phyloP scores from a whole-genome alignment of 2,888 invertebrate species.

The Pegoplata infirma region DNA sequence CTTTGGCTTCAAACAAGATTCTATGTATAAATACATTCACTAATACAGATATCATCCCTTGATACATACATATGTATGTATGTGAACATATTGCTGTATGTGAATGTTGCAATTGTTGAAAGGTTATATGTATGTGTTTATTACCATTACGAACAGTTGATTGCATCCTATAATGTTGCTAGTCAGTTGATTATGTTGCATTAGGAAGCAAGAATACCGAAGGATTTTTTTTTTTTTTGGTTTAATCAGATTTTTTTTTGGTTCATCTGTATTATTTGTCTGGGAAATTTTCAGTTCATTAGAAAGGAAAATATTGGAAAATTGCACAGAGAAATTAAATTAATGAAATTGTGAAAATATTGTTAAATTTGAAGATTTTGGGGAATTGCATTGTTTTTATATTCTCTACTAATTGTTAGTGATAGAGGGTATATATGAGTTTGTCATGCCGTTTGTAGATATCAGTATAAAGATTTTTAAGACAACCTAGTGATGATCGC shows the following conservation, averaged over 20 bases:
- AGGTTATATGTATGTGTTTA: conserved; percentile 38
- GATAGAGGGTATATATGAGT: no score
- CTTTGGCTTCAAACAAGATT: conserved; percentile 24
- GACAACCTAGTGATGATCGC: no score
- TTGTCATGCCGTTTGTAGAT: no score
- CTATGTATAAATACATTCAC: not conserved
- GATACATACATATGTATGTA: no score
- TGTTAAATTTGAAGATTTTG: no score
- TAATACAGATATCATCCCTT: not conserved
- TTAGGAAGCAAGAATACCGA: conserved; percentile 11
- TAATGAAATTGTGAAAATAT: not conserved
- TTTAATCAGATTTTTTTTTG: not conserved
- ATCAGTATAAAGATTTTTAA: no score
- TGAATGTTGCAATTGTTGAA: conserved; percentile 2
- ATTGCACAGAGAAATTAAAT: not conserved
- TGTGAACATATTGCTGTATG: not conserved
- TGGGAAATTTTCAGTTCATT: conserved; percentile 27
- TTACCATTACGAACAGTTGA: conserved; percentile 49
- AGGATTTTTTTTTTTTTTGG: conserved; percentile 21
- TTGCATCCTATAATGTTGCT: conserved; percentile 43
- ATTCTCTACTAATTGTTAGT: no score
- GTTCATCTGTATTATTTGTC: conserved; percentile 20
- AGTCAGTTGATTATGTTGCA: conserved; percentile 46
- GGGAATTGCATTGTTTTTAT: no score
- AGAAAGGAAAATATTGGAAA: conserved; percentile 32